A percentile compares a stretch with the other conserved stretches of the same genome.
phyloP scores from a whole-genome alignment of 2,888 invertebrate species.

The Nephrocerus scutellatus region DNA sequence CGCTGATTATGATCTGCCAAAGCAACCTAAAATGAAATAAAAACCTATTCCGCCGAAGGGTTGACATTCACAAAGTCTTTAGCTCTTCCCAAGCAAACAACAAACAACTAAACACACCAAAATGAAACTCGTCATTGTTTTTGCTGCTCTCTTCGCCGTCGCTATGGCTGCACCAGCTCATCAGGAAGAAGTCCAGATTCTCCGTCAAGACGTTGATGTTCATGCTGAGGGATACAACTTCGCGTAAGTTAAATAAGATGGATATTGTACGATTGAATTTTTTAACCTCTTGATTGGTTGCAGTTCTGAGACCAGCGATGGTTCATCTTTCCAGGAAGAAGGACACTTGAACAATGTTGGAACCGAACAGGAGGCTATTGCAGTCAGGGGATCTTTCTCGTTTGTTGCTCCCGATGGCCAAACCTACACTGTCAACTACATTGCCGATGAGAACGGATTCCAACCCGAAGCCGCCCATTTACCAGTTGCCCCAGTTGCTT shows the following conservation, averaged over 20 bases:
- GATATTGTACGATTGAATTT: too few species aligned
- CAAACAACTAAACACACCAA: constrained; percentile 24
- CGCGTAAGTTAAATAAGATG: too few species aligned
- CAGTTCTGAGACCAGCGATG: constrained; percentile 51
- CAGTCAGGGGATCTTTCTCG: constrained; percentile 48
- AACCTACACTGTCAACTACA: constrained; percentile 50
- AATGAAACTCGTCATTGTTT: constrained; percentile 41
- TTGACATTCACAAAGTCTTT: too few species aligned
- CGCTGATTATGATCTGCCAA: too few species aligned
- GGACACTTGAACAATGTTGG: constrained; percentile 51
- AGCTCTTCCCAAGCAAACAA: too few species aligned
- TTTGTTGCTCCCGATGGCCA: constrained; percentile 53
- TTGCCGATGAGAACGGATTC: constrained; percentile 36
- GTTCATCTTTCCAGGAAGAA: constrained; percentile 47
- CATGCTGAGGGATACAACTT: too few species aligned
- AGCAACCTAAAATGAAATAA: too few species aligned
- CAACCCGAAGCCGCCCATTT: constrained; percentile 48
- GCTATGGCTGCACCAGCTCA: constrained; percentile 32
- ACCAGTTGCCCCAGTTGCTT: constrained; percentile 32
- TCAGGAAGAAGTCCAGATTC: constrained; percentile 51
- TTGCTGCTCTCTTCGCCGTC: constrained; percentile 36
- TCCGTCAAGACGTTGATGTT: too few species aligned
- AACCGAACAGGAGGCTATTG: constrained; percentile 47
- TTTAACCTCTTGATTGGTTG: too few species aligned
- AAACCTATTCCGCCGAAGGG: too few species aligned